Evolutionary conservation across 2,797 vertebrate genomes (phyloP), one percentile per base, ranked within the genome.

Genomic region (Peromyscus nudipes): DNA sequence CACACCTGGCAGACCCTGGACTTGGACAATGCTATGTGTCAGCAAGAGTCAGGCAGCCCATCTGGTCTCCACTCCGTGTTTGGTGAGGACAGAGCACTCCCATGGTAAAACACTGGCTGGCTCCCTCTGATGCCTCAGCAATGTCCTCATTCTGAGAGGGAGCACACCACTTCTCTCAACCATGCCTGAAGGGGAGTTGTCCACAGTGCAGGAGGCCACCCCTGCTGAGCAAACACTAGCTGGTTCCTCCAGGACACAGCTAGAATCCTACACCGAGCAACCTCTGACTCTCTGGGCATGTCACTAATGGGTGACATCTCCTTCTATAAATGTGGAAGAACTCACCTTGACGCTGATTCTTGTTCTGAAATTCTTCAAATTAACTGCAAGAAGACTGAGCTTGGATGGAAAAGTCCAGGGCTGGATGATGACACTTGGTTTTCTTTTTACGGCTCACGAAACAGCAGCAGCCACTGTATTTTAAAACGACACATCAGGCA

Each of bases 1-100:
- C 31, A 29, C 31, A 69, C 96, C 97, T 98, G 96, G 52, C 14
- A 57, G 87, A 40, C 43, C 34, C n/a, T 29, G 71, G 60, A 55
- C 76, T 21, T 43, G 23, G 27, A 29, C 17, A 52, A n/a, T 49
- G n/a, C 29, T 2, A 1, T 16, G 0, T 9, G 55, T 43, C 17
- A 14, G 21, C 60, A 17, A 84, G 16, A 25, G 1, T 40, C 8
- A 29, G 40, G 62, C 49, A 6, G 11, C 2, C 16, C 5, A 6
- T 17, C 65, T 34, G 31, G n/a, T 19, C 49, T 34, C 89, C 2
- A 10, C n/a, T n/a, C 9, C 21, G 40, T 31, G 29, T 57, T 34
- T 52, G 29, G 62, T n/a, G 55, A 60, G 27, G 27, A 3, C 1
- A 8, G 5, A 2, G 2, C 12, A 10, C 29, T 55, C 46, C 46